Conservation (phyloP, 2,113 vertebrate genomes). For the Gulo gulo region DNA sequence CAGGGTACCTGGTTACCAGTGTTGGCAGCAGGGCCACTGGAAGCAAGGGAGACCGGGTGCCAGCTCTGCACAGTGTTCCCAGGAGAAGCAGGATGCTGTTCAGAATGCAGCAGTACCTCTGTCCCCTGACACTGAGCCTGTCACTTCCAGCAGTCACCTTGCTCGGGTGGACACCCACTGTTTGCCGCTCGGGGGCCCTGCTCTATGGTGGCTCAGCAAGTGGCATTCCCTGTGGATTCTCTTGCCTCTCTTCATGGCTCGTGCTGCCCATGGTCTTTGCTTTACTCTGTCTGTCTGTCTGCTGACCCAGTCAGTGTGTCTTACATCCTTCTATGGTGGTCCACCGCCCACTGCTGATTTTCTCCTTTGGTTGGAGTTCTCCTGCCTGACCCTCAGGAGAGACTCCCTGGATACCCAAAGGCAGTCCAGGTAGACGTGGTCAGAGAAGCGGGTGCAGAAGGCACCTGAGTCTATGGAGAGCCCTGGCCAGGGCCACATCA, state of each 20-base stretch:
- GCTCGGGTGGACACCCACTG: fast-evolving
- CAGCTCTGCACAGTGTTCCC: neutral
- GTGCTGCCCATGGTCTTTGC: neutral
- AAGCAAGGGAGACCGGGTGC: neutral
- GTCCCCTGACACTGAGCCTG: fast-evolving
- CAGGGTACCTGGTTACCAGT: neutral
- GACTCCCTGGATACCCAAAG: neutral
- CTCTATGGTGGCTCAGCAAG: fast-evolving
- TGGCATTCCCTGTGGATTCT: fast-evolving
- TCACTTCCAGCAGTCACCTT: neutral
- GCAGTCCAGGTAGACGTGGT: neutral
- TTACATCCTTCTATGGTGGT: fast-evolving
- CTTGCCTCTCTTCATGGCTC: neutral
- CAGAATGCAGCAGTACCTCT: neutral
- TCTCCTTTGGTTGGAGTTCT: neutral
- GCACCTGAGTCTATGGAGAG: neutral
- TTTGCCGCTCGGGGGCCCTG: neutral
- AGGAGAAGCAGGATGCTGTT: neutral
- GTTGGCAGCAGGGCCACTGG: neutral
- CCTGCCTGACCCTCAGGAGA: neutral
- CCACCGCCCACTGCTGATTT: neutral
- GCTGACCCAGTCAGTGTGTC: fast-evolving
- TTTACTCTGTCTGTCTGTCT: neutral
- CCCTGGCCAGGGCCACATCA: fast-evolving
- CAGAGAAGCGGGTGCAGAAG: neutral